A percentile compares a stretch with the other conserved stretches of the same genome.
phyloP scores from a whole-genome alignment of 2,113 vertebrate genomes.

The Odontesthes bonariensis region DNA sequence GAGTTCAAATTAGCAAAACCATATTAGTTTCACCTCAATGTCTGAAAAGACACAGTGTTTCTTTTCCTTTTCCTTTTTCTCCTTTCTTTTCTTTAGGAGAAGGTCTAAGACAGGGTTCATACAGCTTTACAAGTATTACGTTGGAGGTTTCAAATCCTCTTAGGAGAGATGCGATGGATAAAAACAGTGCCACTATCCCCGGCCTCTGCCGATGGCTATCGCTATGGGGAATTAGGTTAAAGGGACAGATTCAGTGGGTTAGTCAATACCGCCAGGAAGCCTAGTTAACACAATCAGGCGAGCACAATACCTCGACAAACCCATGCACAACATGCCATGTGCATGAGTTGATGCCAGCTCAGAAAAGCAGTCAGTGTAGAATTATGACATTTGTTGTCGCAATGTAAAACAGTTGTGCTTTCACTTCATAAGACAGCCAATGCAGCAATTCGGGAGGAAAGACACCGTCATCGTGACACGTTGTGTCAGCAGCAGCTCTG shows the following conservation, averaged over 20 bases:
- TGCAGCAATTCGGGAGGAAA: slow-evolving; percentile 34
- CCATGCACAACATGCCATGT: slow-evolving; percentile 45
- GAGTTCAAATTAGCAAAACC: not conserved
- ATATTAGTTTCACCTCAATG: slow-evolving; percentile 34
- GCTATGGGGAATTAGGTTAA: slow-evolving; percentile 58
- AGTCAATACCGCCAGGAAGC: slow-evolving; percentile 24
- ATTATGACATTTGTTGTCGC: not conserved
- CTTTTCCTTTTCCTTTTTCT: too few relatives aligned
- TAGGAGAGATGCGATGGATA: slow-evolving; percentile 57
- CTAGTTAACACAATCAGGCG: slow-evolving; percentile 64
- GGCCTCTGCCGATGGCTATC: slow-evolving; percentile 47
- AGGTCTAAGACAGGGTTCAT: slow-evolving; percentile 16
- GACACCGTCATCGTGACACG: slow-evolving; percentile 15
- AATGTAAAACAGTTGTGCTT: slow-evolving; percentile 1
- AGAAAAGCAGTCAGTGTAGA: not conserved
- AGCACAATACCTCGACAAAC: slow-evolving; percentile 51
- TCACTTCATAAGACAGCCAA: slow-evolving; percentile 12
- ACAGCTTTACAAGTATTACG: slow-evolving; percentile 47
- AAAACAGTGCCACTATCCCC: slow-evolving; percentile 43
- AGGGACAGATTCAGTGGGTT: slow-evolving; percentile 38
- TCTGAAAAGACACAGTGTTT: not conserved
- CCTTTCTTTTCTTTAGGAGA: not conserved
- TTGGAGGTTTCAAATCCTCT: slow-evolving; percentile 71
- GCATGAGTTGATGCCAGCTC: slow-evolving; percentile 23
- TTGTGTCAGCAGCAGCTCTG: slow-evolving; percentile 59